Evolutionary conservation across 2,797 vertebrate species (phyloP).

Genomic region (Muscicapa striata): DNA sequence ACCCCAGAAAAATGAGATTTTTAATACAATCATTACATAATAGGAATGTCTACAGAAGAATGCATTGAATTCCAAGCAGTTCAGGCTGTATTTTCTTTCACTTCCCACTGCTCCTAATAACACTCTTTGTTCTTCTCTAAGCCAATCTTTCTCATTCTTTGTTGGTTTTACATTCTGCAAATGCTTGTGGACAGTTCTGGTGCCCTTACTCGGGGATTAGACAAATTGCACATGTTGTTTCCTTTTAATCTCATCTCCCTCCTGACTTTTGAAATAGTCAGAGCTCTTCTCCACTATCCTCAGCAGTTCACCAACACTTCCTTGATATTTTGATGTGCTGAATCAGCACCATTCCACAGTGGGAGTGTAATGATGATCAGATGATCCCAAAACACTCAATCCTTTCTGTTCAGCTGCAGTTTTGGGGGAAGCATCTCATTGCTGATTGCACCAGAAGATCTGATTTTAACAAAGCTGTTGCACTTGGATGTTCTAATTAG

Average conservation of each 20-base stretch:
- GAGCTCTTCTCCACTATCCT: not conserved
- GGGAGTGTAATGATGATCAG: not conserved
- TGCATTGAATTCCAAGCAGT: not conserved
- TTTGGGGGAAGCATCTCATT: not conserved
- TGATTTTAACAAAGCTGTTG: not conserved
- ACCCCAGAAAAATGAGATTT: not conserved
- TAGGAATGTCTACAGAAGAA: not conserved
- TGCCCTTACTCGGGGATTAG: conserved; percentile 28
- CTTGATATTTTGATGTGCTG: not conserved
- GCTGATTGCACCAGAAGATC: not conserved
- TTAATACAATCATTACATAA: conserved; percentile 8
- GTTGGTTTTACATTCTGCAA: not conserved
- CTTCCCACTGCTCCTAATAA: conserved; percentile 54
- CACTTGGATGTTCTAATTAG: not conserved
- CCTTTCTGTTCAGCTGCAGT: not conserved
- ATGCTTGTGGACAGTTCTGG: conserved; percentile 21
- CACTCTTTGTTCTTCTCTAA: conserved; percentile 31
- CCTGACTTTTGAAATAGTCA: not conserved
- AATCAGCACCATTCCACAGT: not conserved
- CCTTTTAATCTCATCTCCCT: conserved; percentile 2
- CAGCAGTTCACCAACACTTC: not conserved
- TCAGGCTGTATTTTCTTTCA: not conserved
- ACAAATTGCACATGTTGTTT: conserved; percentile 14
- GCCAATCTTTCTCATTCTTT: conserved; percentile 17
- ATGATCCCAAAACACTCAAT: not conserved